A percentile compares a stretch with the other conserved stretches of the same genome.
Conservation (phyloP, 2,888 invertebrate genomes). For the Athalia circularis region DNA sequence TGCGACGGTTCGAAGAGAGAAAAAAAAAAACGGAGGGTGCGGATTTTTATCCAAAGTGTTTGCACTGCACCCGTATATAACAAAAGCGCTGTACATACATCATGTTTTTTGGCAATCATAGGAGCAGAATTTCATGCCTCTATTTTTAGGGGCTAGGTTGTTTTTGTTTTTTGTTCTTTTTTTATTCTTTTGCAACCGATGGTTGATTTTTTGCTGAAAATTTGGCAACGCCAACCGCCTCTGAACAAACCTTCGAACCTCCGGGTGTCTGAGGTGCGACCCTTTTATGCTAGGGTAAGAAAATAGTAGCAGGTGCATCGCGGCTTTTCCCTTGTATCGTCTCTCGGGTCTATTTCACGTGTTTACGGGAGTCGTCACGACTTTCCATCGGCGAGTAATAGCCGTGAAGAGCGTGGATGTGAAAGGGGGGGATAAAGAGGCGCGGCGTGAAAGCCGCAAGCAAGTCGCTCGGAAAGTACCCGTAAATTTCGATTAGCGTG, state of each 20-base stretch:
- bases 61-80: too few species aligned
- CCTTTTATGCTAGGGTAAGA: neutral
- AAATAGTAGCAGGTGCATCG: slow-evolving; percentile 23
- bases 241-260: neutral
- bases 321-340: neutral
- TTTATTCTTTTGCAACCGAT: too few species aligned
- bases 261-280: neutral
- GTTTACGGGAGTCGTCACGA: slow-evolving; percentile 46
- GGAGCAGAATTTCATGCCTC: too few species aligned
- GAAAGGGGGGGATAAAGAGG: slow-evolving; percentile 27
- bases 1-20: too few species aligned
- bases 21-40: too few species aligned
- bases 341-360: slow-evolving; percentile 30
- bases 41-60: too few species aligned
- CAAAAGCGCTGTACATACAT: too few species aligned
- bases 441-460: slow-evolving; percentile 49
- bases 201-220: neutral
- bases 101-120: too few species aligned
- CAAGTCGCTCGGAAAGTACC: slow-evolving; percentile 52
- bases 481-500: slow-evolving; percentile 52
- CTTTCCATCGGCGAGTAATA: slow-evolving; percentile 44
- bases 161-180: too few species aligned
- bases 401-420: slow-evolving; percentile 37
- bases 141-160: too few species aligned
- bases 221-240: neutral